These are phyloP conservation scores for Hypothenemus hampei DNA, from an alignment of 1,140 invertebrate species.

Conservation along the genomic window DNA sequence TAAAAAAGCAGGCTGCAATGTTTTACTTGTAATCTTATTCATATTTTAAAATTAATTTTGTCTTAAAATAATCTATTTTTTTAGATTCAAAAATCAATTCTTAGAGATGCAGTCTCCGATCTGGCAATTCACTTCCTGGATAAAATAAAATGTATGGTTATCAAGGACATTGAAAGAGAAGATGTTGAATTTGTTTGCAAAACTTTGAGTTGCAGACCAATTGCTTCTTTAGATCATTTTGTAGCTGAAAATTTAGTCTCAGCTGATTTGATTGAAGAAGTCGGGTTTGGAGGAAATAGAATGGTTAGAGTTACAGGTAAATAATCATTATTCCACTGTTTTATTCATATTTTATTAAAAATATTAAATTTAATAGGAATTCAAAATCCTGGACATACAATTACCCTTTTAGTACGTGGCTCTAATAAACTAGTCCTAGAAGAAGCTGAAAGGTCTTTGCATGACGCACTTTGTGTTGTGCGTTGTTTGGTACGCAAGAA, in stretches of 20 bases:
- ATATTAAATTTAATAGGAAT: slow-evolving; percentile 57
- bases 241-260: slow-evolving; percentile 82
- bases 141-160: slow-evolving; percentile 98
- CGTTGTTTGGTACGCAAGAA: slow-evolving; percentile 88
- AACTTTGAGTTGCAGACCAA: slow-evolving; percentile 89
- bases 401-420: slow-evolving; percentile 90
- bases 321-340: neutral
- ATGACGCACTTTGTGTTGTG: slow-evolving; percentile 97
- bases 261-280: slow-evolving; percentile 94
- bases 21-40: slow-evolving; percentile 70
- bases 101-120: slow-evolving; percentile 96
- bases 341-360: neutral
- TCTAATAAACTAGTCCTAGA: slow-evolving; percentile 96
- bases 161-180: slow-evolving; percentile 97
- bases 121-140: slow-evolving; percentile 96
- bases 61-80: slow-evolving; percentile 5
- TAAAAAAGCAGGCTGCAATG: slow-evolving; percentile 97
- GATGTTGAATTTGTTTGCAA: slow-evolving; percentile 98
- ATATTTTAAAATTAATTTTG: neutral
- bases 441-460: slow-evolving; percentile 92
- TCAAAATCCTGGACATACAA: slow-evolving; percentile 80
- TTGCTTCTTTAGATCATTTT: slow-evolving; percentile 98
- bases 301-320: slow-evolving; percentile 77
- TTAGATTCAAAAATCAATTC: slow-evolving; percentile 88
- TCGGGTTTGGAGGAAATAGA: slow-evolving; percentile 83